phyloP scores from a whole-genome alignment of 2,888 invertebrate species.

The Stenchaetothrips biformis region DNA sequence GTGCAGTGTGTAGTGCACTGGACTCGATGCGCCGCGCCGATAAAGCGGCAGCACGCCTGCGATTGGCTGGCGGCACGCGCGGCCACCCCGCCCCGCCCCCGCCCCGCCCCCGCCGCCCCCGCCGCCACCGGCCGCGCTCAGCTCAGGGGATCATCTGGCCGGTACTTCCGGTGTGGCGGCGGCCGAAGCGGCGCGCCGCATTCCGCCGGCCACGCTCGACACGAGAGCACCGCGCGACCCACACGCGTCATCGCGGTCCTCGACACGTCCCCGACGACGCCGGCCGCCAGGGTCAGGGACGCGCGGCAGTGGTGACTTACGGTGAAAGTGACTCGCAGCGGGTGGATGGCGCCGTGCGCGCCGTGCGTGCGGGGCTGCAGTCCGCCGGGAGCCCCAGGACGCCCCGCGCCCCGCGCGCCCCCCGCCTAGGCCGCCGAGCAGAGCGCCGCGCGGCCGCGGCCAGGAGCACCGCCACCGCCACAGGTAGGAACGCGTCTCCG shows the following conservation, averaged over 20 bases:
- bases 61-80: conserved; percentile 19
- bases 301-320: no score
- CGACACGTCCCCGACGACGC: not conserved
- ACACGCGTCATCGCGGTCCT: not conserved
- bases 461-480: no score
- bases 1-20: not conserved
- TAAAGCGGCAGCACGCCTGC: not conserved
- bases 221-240: not conserved
- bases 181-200: no score
- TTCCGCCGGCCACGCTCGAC: not conserved
- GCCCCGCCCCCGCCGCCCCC: not conserved
- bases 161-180: not conserved
- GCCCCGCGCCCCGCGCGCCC: no score
- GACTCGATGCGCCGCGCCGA: not conserved
- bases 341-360: no score
- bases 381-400: no score
- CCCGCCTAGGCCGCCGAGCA: no score
- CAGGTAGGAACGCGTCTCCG: no score
- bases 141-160: conserved; percentile 1
- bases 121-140: not conserved
- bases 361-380: no score
- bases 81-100: not conserved
- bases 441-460: no score
- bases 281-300: no score
- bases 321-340: no score